phyloP scores from a whole-genome alignment of 2,797 vertebrate species.

The Takifugu ocellatus region DNA sequence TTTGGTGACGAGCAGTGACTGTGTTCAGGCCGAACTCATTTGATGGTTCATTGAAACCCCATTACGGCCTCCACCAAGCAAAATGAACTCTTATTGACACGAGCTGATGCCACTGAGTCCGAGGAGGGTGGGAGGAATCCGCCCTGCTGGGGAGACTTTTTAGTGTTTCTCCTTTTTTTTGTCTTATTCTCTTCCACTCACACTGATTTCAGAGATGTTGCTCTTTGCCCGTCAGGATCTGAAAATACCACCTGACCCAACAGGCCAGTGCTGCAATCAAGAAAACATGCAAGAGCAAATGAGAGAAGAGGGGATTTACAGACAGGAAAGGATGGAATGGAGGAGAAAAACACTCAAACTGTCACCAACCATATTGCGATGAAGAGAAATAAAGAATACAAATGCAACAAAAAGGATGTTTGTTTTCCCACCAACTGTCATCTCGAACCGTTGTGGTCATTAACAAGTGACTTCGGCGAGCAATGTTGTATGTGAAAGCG shows the following conservation, averaged over 20 bases:
- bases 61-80: slow-evolving; percentile 57
- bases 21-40: slow-evolving; percentile 64
- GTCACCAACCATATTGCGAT: neutral
- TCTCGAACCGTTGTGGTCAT: neutral
- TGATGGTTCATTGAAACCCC: slow-evolving; percentile 70
- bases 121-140: slow-evolving; percentile 4
- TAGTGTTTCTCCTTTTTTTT: slow-evolving; percentile 10
- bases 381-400: too few species aligned
- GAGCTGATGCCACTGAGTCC: slow-evolving; percentile 28
- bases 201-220: slow-evolving; percentile 16
- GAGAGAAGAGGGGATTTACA: slow-evolving; percentile 22
- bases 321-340: slow-evolving; percentile 1
- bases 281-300: slow-evolving; percentile 34
- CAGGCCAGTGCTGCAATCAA: slow-evolving; percentile 20
- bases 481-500: slow-evolving; percentile 60
- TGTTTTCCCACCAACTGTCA: too few species aligned
- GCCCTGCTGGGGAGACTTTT: slow-evolving; percentile 25
- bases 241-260: slow-evolving; percentile 35
- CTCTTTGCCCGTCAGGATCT: slow-evolving; percentile 27
- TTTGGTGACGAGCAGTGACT: neutral
- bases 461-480: slow-evolving; percentile 36
- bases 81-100: slow-evolving; percentile 56
- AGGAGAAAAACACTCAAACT: slow-evolving; percentile 1
- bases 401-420: too few species aligned
- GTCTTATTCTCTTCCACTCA: slow-evolving; percentile 1